Evolutionary conservation across 2,797 vertebrate species (phyloP), one percentile per base, ranked within the genome.

Genomic region (Liasis olivaceus): DNA sequence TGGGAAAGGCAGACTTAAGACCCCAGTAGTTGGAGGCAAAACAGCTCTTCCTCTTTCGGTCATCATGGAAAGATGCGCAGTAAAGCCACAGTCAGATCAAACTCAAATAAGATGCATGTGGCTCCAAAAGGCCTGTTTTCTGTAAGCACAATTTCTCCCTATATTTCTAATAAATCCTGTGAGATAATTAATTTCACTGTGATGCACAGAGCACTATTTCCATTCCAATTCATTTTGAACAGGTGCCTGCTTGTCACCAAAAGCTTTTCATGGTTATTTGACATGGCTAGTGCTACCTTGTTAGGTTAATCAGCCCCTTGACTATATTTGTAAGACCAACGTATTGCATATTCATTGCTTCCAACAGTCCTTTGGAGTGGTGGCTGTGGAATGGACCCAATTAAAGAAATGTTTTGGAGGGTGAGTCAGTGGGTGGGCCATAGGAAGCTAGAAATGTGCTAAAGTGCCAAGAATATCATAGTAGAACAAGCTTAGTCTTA

Each of bases 391-490:
- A 5, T 24, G 26, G 9, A 42, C 4, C 20, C 9, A 81, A 26
- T 58, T 60, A n/a, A 47, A 51, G 47, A 77, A 88, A 60, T 47
- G 54, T 28, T 60, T 62, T 24, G n/a, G 22, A 54, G 22, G 22
- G n/a, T 11, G 42, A 94, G 95, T 93, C 89, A 95, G 91, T 87
- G 95, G 88, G 87, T 95, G 93, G 0, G 3, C 0, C 0, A 62
- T 94, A 92, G 89, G 92, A 96, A 95, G 88, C 93, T 94, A 91
- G 95, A 95, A 93, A 95, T 95, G 93, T 93, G 91, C 72, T 92
- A 92, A 95, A 96, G 94, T 86, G 20, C 36, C 85, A 92, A 95
- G 92, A 89, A 87, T 95, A 95, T 62, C 31, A 60, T 2, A 87
- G 95, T 93, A 93, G 92, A 96, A 95, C 92, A 77, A 88, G 89